Evolutionary conservation across 1,140 invertebrate genomes (phyloP).

Genomic region (Meloidogyne floridensis): DNA sequence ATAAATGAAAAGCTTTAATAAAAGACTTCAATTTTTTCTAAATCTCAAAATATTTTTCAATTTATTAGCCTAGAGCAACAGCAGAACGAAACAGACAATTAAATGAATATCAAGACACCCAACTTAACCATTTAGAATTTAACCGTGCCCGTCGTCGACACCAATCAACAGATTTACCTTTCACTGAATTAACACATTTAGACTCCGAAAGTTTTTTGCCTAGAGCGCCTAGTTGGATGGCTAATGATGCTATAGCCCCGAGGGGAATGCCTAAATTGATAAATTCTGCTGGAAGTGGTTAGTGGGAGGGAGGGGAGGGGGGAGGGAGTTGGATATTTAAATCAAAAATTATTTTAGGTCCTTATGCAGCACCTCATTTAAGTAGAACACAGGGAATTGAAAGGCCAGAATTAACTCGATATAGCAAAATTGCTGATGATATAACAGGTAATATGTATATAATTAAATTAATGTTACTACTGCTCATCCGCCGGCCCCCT

Average conservation of each 20-base stretch:
- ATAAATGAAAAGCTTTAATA: too few relatives aligned
- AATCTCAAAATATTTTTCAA: neutral
- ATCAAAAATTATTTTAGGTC: slow-evolving; percentile 42
- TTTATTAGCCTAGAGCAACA: slow-evolving; percentile 53
- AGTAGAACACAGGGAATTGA: slow-evolving; percentile 58
- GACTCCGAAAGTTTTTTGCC: slow-evolving; percentile 56
- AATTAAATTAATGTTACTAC: too few relatives aligned
- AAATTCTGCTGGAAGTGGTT: slow-evolving; percentile 36
- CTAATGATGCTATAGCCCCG: slow-evolving; percentile 51
- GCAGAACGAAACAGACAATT: slow-evolving; percentile 57
- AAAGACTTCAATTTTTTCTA: too few relatives aligned
- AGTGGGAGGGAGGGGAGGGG: neutral
- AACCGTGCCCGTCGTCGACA: slow-evolving; percentile 43
- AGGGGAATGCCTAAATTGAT: slow-evolving; percentile 37
- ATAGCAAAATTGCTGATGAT: slow-evolving; percentile 58
- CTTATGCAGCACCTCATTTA: slow-evolving; percentile 61
- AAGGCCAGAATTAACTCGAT: slow-evolving; percentile 46
- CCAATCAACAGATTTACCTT: slow-evolving; percentile 44
- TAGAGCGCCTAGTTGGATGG: slow-evolving; percentile 48
- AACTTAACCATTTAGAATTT: slow-evolving; percentile 42
- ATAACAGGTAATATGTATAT: slow-evolving; percentile 40
- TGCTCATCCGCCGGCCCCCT: too few relatives aligned
- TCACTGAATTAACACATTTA: slow-evolving; percentile 48
- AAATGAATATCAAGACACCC: slow-evolving; percentile 49
- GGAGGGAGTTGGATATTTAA: neutral